Percentiles rank a stretch among this genome's conserved stretches.
These are phyloP conservation scores for Ochropacha duplaris DNA, from an alignment of 2,888 invertebrate genomes.

Conservation along the genomic window DNA sequence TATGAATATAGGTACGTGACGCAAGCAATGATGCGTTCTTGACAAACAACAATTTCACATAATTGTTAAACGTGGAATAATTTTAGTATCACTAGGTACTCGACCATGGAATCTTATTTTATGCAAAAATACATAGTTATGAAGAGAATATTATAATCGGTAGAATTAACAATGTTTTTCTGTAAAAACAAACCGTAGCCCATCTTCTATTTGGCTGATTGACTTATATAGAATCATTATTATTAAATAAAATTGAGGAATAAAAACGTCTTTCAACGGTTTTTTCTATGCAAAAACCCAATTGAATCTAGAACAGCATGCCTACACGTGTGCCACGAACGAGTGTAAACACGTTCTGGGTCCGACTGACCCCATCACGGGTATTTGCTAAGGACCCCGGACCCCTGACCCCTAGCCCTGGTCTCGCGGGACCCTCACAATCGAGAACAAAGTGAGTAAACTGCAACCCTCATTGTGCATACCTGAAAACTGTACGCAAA, in stretches of 20 bases:
- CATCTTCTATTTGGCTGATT: too few relatives aligned
- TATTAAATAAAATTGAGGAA: too few relatives aligned
- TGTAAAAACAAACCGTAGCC: too few relatives aligned
- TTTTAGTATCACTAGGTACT: background rate
- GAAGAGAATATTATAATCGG: too few relatives aligned
- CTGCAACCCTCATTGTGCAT: background rate
- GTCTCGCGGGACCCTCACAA: background rate
- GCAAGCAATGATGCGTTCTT: conserved; percentile 27
- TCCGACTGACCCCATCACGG: background rate
- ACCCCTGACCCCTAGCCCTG: background rate
- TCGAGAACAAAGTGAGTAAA: conserved; percentile 1
- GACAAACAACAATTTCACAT: conserved; percentile 20
- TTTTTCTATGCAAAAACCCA: background rate
- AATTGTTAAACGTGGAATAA: background rate
- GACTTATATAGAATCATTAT: too few relatives aligned
- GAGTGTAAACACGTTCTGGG: background rate
- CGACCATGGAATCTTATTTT: too few relatives aligned
- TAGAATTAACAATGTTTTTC: too few relatives aligned
- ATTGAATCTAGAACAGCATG: background rate
- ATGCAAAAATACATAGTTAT: too few relatives aligned
- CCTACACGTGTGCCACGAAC: background rate
- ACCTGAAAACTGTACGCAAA: background rate
- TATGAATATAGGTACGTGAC: conserved; percentile 35
- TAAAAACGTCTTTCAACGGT: too few relatives aligned
- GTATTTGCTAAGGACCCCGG: background rate